Base-by-base conservation (phyloP, 2,888 invertebrate species). In the Troides helena region DNA sequence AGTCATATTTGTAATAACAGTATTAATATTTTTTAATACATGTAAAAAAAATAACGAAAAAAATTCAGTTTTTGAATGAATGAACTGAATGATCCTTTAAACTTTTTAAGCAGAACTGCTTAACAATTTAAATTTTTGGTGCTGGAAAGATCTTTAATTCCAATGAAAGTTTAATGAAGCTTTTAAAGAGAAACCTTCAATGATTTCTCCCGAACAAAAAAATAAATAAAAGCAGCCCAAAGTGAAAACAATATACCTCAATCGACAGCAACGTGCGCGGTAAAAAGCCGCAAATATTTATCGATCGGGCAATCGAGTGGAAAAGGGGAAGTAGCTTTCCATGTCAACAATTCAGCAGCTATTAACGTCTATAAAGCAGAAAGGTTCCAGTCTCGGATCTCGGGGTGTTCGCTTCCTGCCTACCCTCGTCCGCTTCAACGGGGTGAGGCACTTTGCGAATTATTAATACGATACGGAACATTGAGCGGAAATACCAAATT, bases 301-400 rank as follows among this genome's bases (percentile, higher is more conserved):
- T 75, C 71, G 72, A 74, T 73, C 68, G 70, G 50, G 68, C 63
- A 57, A 67, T 61, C 62, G 67, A 74, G 71, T 72, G 67, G 72
- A 74, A 74, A 76, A 74, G 69, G 72, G 73, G 74, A 74, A 76
- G 76, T 77, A 74, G 72, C 70, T 76, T 76, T 77, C 72, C 77
- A 67, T 77, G 76, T 77, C 73, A 72, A 73, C 75, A 74, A 75
- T 77, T 73, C 70, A 73, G 74, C 72, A 56, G 73, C 74, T 74
- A 73, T 77, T 76, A 75, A 74, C 75, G 74, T 71, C 71, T 72
- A 74, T 75, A 73, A 74, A 74, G 72, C 71, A 65, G 72, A 71
- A 72, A 69, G 69, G 65, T 69, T 62, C 61, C 69, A 69, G 61
- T 62, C 56, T 65, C 68, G 60, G 60, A 56, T 69, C 61, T 46